Conservation (phyloP, 2,113 vertebrate genomes). For the Ahaetulla prasina region DNA sequence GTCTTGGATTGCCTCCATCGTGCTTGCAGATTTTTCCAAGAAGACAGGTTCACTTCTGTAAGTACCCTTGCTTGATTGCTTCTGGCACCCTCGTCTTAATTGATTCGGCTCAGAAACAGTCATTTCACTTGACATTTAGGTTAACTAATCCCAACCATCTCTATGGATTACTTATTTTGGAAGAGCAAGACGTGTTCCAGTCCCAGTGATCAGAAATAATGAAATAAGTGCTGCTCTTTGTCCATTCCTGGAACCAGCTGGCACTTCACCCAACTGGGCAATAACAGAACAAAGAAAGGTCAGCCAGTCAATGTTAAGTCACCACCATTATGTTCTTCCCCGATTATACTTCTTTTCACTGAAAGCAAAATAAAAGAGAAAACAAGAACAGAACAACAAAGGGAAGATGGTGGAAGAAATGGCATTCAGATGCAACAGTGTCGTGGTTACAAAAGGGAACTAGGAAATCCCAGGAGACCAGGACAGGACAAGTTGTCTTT, state of each 20-base stretch:
- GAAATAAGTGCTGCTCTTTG: background rate
- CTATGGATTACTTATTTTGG: background rate
- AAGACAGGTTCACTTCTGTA: background rate
- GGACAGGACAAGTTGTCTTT: background rate
- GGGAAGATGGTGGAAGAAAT: background rate
- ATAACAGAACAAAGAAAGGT: background rate
- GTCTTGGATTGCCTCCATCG: background rate
- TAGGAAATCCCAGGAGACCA: background rate
- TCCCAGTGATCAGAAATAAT: background rate
- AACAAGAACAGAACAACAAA: background rate
- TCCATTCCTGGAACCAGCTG: background rate
- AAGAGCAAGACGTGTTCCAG: background rate
- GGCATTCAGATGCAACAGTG: background rate
- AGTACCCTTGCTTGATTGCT: background rate
- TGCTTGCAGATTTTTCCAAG: background rate
- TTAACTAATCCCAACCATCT: background rate
- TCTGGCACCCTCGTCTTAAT: background rate
- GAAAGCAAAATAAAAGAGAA: background rate
- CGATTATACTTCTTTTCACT: background rate
- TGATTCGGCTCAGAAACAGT: background rate
- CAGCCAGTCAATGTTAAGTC: background rate
- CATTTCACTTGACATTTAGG: background rate
- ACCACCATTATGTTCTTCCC: background rate
- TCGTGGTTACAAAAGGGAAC: background rate
- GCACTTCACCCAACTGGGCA: background rate